Base-by-base conservation (phyloP, 2,113 vertebrate species). In the Argyrosomus japonicus region DNA sequence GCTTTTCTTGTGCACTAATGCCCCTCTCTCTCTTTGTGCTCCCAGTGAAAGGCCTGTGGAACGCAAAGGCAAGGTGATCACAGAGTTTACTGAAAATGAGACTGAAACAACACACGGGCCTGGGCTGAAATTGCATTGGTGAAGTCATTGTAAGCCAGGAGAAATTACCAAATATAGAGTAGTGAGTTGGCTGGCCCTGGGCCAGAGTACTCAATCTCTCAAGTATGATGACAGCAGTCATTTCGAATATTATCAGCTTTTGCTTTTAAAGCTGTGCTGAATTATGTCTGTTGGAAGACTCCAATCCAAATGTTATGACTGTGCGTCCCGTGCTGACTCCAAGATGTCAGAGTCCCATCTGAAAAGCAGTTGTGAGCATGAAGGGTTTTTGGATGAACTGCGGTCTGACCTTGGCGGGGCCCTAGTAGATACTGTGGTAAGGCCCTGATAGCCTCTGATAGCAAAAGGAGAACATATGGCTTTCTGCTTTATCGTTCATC, bases 1-100 rank as follows among this genome's bases (percentile, higher is more conserved):
- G 91, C 93, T 94, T 95, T 94, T 95, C 93, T 93, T 91, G 94
- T 93, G 93, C 88, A 92, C 94, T 93, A 95, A 96, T 93, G 94
- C 93, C 93, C 89, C 82, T 86, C 88, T 88, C 88, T 45, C 90
- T 90, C 92, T 95, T 96, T 95, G 94, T 96, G 88, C 83, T 87
- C 62, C 71, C 61, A 79, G 70, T 95, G 92, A 95, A 95, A 94
- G 92, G 93, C 77, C 88, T 80, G 92, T 75, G 80, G 87, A 90
- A 94, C 93, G 92, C 90, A 83, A 91, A 93, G 86, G 92, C 93
- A 92, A 95, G 92, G 94, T 94, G 94, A 95, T 94, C 94, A 95
- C 92, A 95, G 93, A 83, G 89, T 91, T 92, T 68, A 87, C 92
- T 93, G 90, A 91, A 95, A 95, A 94, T 93, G 92, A 94, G 93